A percentile compares a stretch with the other conserved stretches of the same genome.
Evolutionary conservation across 2,797 vertebrate species (phyloP).

Genomic region (Parambassis ranga): DNA sequence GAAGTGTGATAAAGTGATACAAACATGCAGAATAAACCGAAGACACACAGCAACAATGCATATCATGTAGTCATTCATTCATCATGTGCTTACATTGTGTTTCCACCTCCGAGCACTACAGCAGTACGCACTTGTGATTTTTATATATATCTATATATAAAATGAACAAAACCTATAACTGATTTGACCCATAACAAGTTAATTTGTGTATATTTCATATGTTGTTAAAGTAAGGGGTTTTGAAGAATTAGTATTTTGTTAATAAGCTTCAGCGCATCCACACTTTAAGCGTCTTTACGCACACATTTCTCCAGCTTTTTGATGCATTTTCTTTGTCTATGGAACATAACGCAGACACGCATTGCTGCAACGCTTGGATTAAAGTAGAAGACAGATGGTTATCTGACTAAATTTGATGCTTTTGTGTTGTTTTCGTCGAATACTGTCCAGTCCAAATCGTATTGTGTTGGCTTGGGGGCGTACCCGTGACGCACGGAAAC

Average conservation of each 20-base stretch:
- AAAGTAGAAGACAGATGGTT: slow-evolving; percentile 73
- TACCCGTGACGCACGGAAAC: slow-evolving; percentile 74
- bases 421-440: slow-evolving; percentile 66
- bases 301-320: slow-evolving; percentile 23
- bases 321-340: slow-evolving; percentile 34
- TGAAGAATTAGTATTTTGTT: not conserved
- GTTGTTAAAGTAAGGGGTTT: not conserved
- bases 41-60: too few relatives aligned
- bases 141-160: not conserved
- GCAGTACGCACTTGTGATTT: too few relatives aligned
- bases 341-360: slow-evolving; percentile 61
- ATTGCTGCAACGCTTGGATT: slow-evolving; percentile 54
- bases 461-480: slow-evolving; percentile 75
- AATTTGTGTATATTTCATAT: not conserved
- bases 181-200: not conserved
- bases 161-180: too few relatives aligned
- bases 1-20: too few relatives aligned
- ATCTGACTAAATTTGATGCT: slow-evolving; percentile 52
- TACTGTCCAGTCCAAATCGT: slow-evolving; percentile 46
- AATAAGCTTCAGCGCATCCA: not conserved
- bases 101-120: too few relatives aligned
- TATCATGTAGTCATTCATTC: too few relatives aligned
- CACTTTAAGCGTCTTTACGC: slow-evolving; percentile 48
- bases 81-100: too few relatives aligned
- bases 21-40: too few relatives aligned